Percentiles rank a stretch among this genome's conserved stretches.
Evolutionary conservation across 2,113 vertebrate species (phyloP).

Genomic region (Tetraodon nigroviridis): DNA sequence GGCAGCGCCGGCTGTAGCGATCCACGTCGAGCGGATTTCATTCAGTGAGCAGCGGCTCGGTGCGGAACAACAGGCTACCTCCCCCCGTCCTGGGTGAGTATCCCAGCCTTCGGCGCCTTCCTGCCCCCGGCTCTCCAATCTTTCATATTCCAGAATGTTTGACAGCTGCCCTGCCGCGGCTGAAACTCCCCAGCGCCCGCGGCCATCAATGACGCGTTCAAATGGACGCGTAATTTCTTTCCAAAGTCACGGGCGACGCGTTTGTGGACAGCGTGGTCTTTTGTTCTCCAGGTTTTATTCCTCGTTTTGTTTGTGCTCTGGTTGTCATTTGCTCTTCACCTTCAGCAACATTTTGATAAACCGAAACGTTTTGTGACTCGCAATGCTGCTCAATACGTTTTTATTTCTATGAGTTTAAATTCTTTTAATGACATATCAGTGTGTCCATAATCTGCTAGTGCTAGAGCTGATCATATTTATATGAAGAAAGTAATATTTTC

Average conservation of each 20-base stretch:
- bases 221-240: conserved; percentile 18
- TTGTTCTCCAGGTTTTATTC: conserved; percentile 61
- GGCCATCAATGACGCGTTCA: background rate
- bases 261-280: conserved; percentile 60
- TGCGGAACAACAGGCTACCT: conserved; percentile 70
- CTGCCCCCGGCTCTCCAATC: background rate
- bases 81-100: conserved; percentile 66
- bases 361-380: background rate
- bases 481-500: background rate
- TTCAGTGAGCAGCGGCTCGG: conserved; percentile 56
- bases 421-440: background rate
- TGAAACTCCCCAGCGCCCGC: background rate
- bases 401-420: background rate
- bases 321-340: conserved; percentile 3
- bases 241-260: conserved; percentile 46
- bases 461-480: too few species aligned
- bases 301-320: conserved; percentile 37
- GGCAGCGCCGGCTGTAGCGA: conserved; percentile 33
- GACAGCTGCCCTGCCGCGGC: background rate
- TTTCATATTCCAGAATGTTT: conserved; percentile 11
- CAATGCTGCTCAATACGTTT: conserved; percentile 4
- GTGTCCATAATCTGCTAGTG: too few species aligned
- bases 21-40: conserved; percentile 44
- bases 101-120: conserved; percentile 7
- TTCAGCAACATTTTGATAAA: conserved; percentile 25